These are phyloP conservation scores for Caenorhabditis briggsae DNA, from an alignment of 1,140 invertebrate genomes.

Conservation along the genomic window DNA sequence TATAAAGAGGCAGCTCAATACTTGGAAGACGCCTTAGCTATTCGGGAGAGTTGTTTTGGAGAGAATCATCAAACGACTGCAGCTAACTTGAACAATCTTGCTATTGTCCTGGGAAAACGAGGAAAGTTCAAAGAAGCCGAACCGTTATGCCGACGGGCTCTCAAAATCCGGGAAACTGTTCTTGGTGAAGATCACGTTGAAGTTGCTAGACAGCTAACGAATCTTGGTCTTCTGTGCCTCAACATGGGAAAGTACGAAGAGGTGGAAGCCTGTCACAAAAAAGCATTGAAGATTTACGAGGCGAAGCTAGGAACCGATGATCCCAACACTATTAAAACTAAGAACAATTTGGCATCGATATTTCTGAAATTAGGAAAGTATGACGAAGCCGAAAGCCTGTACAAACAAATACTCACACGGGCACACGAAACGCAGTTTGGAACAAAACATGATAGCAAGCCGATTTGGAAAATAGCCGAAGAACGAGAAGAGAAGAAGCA, in stretches of 20 bases:
- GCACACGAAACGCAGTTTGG: constrained; percentile 97
- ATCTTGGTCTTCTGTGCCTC: constrained; percentile 97
- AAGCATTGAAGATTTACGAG: constrained; percentile 98
- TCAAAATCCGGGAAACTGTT: constrained; percentile 97
- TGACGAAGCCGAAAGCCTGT: constrained; percentile 94
- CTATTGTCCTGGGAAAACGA: constrained; percentile 97
- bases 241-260: constrained; percentile 85
- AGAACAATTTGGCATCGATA: constrained; percentile 98
- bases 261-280: constrained; percentile 86
- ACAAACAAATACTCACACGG: constrained; percentile 92
- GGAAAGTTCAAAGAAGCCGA: constrained; percentile 98
- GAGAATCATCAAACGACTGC: constrained; percentile 97
- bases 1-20: constrained; percentile 99
- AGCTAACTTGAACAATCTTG: constrained; percentile 94
- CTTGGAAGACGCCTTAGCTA: constrained; percentile 95
- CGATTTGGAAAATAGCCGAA: constrained; percentile 98
- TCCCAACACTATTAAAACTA: constrained; percentile 97
- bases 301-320: constrained; percentile 95
- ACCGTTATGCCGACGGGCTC: constrained; percentile 96
- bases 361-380: constrained; percentile 99
- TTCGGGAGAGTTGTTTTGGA: constrained; percentile 96
- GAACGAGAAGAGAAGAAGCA: constrained; percentile 88
- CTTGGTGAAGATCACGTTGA: constrained; percentile 97
- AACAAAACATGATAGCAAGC: constrained; percentile 87
- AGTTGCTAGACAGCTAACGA: constrained; percentile 99